A percentile compares a stretch with the other conserved stretches of the same genome.
phyloP scores from a whole-genome alignment of 30 jellyfish, hydroid and myxozoan genomes.

The Catostylus mosaicus region DNA sequence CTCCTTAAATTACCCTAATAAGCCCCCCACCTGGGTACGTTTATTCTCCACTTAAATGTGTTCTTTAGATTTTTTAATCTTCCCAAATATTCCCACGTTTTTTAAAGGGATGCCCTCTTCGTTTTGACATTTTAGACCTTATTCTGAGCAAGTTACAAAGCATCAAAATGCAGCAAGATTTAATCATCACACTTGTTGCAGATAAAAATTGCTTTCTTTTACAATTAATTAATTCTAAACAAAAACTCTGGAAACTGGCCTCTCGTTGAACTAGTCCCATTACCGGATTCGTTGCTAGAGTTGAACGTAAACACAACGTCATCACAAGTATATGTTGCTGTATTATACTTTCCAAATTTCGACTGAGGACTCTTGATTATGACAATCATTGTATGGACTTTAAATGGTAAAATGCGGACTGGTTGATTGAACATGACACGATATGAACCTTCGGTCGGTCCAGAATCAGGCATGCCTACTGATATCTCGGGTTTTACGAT shows the following conservation, averaged over 20 bases:
- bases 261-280: conserved; percentile 66
- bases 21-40: too few relatives aligned
- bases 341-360: conserved; percentile 53
- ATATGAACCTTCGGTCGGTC: conserved; percentile 66
- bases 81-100: too few relatives aligned
- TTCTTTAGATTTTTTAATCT: too few relatives aligned
- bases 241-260: conserved; percentile 75
- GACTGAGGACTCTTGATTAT: conserved; percentile 66
- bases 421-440: conserved; percentile 64
- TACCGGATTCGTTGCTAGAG: conserved; percentile 68
- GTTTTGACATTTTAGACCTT: too few relatives aligned
- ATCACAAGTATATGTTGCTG: conserved; percentile 50
- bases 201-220: too few relatives aligned
- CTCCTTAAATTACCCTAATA: too few relatives aligned
- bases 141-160: too few relatives aligned
- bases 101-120: too few relatives aligned
- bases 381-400: conserved; percentile 50
- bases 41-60: too few relatives aligned
- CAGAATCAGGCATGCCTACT: conserved; percentile 63
- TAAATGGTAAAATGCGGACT: conserved; percentile 58
- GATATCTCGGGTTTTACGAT: conserved; percentile 53
- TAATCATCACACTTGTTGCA: too few relatives aligned
- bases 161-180: too few relatives aligned
- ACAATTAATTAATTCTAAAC: conserved; percentile 17
- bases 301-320: conserved; percentile 55